Conservation (phyloP, 2,888 invertebrate species). For the Pristionchus mayeri region DNA sequence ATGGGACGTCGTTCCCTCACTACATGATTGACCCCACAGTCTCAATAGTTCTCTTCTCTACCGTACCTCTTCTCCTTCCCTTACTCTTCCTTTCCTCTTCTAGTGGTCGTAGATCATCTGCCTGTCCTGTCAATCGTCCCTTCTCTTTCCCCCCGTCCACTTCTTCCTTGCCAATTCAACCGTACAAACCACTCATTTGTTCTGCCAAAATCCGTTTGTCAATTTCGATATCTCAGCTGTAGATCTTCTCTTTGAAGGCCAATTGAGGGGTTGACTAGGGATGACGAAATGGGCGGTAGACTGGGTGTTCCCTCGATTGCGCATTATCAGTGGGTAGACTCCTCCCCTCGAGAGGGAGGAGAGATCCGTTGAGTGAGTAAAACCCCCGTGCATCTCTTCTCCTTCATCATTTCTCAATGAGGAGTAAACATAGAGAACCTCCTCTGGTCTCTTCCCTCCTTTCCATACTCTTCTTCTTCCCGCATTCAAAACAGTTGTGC, state of each 20-base stretch:
- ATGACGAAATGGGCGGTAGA: slow-evolving; percentile 1
- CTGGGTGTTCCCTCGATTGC: background rate
- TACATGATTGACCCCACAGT: slow-evolving; percentile 19
- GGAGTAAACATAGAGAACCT: slow-evolving; percentile 38
- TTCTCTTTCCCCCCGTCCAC: background rate
- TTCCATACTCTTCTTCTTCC: background rate
- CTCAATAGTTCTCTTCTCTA: no score
- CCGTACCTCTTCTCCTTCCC: background rate
- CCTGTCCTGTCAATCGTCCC: background rate
- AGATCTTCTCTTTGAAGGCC: background rate
- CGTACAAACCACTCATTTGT: background rate
- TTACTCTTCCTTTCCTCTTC: background rate
- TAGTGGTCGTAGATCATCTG: background rate
- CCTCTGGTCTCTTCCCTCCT: slow-evolving; percentile 20
- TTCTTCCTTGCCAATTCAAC: slow-evolving; percentile 3
- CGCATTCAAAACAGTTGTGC: no score
- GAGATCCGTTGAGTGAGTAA: background rate
- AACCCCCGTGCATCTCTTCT: slow-evolving; percentile 3
- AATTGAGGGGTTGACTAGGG: background rate
- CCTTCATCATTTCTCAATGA: slow-evolving; percentile 35
- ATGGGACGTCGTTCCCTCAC: background rate
- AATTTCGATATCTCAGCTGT: background rate
- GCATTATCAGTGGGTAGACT: background rate
- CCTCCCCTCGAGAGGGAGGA: background rate
- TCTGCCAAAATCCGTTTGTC: background rate